Evolutionary conservation across 1,140 invertebrate genomes (phyloP).

Genomic region (Meloidogyne floridensis): DNA sequence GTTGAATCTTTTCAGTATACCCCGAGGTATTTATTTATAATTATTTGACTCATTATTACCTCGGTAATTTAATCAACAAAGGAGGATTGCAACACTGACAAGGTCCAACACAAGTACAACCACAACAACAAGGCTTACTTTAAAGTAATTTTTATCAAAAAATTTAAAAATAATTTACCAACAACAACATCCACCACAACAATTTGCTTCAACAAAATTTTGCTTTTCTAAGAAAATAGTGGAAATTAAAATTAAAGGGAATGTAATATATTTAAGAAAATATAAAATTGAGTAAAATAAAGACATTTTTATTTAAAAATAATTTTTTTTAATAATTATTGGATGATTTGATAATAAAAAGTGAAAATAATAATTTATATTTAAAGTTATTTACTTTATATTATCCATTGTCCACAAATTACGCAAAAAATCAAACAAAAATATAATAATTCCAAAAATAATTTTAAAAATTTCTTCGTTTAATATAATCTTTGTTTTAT

Average conservation of each 20-base stretch:
- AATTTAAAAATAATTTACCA: background rate
- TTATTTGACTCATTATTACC: background rate
- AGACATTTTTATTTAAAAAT: conserved; percentile 20
- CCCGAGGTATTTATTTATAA: background rate
- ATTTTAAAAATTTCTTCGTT: background rate
- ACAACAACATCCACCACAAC: conserved; percentile 24
- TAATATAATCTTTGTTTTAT: background rate
- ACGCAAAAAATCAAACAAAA: background rate
- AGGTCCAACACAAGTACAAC: conserved; percentile 28
- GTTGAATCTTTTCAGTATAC: too few relatives aligned
- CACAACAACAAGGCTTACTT: conserved; percentile 33
- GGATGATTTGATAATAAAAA: background rate
- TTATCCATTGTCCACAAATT: background rate
- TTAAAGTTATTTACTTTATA: conserved; percentile 1
- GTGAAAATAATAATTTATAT: background rate
- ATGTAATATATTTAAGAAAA: conserved; percentile 11
- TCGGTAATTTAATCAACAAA: conserved; percentile 28
- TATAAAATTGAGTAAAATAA: conserved; percentile 14
- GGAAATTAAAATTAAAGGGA: background rate
- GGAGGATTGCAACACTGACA: conserved; percentile 31
- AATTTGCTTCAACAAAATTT: conserved; percentile 23
- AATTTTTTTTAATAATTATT: background rate
- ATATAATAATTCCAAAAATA: background rate
- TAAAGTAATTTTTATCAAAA: background rate
- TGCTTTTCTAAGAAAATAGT: conserved; percentile 12